phyloP scores from a whole-genome alignment of 2,113 vertebrate genomes.

The Xerus inauris region DNA sequence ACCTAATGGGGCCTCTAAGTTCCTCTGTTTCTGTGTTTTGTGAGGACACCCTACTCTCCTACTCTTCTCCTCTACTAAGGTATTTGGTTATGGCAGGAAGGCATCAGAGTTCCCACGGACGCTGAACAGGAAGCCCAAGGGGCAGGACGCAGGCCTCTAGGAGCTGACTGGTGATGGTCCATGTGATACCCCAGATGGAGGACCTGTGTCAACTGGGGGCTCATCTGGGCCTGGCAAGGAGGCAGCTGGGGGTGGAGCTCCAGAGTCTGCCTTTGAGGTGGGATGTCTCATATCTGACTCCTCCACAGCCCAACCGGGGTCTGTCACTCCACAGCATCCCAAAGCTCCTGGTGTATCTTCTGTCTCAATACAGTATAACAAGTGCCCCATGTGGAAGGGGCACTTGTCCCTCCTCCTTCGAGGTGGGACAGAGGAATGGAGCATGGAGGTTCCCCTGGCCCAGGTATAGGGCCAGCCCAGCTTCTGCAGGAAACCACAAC shows the following conservation, averaged over 20 bases:
- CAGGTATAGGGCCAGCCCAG: neutral
- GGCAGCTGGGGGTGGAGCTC: neutral
- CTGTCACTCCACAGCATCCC: neutral
- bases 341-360: neutral
- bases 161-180: neutral
- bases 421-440: neutral
- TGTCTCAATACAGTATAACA: neutral
- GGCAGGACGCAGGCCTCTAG: neutral
- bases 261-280: neutral
- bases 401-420: rapidly evolving
- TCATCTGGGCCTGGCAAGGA: neutral
- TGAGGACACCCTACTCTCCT: neutral
- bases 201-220: neutral
- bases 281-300: neutral
- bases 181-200: neutral
- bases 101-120: neutral
- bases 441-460: neutral
- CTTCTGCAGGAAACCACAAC: neutral
- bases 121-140: neutral
- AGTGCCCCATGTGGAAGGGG: neutral
- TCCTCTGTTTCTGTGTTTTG: neutral
- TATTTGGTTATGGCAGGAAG: neutral
- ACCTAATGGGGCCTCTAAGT: neutral
- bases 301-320: neutral
- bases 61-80: neutral